Base-by-base conservation (phyloP, 2,113 vertebrate species). In the Penelope pileata region DNA sequence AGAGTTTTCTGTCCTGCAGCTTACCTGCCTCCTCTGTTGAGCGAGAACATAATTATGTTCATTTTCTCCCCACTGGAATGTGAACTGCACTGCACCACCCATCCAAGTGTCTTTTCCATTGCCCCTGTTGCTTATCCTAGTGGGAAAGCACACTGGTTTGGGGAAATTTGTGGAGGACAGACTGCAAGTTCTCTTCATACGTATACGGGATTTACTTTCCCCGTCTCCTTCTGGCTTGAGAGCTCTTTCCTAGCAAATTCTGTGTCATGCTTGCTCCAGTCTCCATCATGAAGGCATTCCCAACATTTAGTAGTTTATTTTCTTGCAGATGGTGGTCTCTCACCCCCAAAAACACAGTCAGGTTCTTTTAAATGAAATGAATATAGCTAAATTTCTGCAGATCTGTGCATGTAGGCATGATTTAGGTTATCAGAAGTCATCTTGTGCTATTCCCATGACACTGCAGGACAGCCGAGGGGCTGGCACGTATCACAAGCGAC, bases 371-470 rank as follows among this genome's bases (percentile, higher is more conserved):
- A 26, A 34, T 9, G 27, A 48, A 76, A 18, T 18, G 26, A 15
- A 58, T 0, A 2, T 29, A 22, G 24, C 6, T 36, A 1, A n/a
- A 12, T 72, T 60, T 60, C 13, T 47, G 26, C 18, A 24, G 32
- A 36, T 36, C 14, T 16, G 10, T 12, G 7, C 26, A 23, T 4
- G 48, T 30, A 75, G 26, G 26, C 8, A 38, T 3, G 8, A 17
- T 63, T 76, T 32, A 43, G 3, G 14, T 38, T 16, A 3, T 69
- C 3, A 0, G 56, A 5, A 24, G 16, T 2, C 8, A 10, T 36
- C 15, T 45, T 30, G 22, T 73, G n/a, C 62, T 48, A 17, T 48
- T 26, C 16, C 19, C 58, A 27, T 43, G 30, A 51, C 1, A 1
- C 2, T 0, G 16, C 63, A 32, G 42, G 48, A 36, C 69, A 38